These are phyloP conservation scores for Centropus unirufus DNA, from an alignment of 2,113 vertebrate genomes.

Conservation along the genomic window DNA sequence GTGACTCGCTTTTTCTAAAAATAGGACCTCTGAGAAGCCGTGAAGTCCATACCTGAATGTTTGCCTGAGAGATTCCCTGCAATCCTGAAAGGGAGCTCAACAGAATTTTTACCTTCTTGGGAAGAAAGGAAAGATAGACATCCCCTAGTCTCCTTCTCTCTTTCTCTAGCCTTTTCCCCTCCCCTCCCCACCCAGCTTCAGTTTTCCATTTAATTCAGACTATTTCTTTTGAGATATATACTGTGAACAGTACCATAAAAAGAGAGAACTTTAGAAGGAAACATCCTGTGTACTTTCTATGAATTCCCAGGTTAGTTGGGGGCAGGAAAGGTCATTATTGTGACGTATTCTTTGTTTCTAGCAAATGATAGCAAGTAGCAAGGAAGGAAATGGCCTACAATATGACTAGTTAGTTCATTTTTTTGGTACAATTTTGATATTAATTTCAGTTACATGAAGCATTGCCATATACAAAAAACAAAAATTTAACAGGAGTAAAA, in stretches of 20 bases:
- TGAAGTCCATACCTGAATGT: not conserved
- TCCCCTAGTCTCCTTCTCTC: not conserved
- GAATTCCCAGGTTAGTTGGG: not conserved
- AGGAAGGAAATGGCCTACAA: not conserved
- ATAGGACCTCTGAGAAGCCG: not conserved
- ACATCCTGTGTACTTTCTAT: not conserved
- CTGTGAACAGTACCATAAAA: not conserved
- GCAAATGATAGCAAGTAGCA: not conserved
- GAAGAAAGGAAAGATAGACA: not conserved
- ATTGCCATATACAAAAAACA: not conserved
- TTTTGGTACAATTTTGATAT: not conserved
- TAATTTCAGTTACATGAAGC: not conserved
- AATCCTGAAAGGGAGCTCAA: not conserved
- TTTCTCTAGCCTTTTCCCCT: too few species aligned
- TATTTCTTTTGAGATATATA: not conserved
- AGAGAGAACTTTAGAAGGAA: not conserved
- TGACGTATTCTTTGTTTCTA: not conserved
- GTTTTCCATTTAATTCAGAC: not conserved
- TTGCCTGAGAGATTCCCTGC: not conserved
- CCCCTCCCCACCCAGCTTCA: not conserved
- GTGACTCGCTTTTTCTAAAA: constrained; percentile 18
- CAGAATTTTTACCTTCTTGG: not conserved
- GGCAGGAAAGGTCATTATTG: not conserved
- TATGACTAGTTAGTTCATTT: not conserved
- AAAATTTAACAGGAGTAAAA: not conserved